Conservation (phyloP, 2,888 invertebrate genomes). For the Melipona bicolor region DNA sequence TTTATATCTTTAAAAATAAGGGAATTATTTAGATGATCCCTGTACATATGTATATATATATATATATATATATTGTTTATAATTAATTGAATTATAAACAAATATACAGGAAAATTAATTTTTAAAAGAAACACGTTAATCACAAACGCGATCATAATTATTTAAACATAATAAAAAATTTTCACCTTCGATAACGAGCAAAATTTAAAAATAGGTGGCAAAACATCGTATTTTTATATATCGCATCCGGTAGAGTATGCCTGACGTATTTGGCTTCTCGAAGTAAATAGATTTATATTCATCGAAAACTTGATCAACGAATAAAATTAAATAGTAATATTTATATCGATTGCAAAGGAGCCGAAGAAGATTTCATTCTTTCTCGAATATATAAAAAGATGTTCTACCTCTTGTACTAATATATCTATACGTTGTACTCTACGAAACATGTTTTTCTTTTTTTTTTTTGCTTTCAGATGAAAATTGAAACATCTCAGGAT, state of each 20-base stretch:
- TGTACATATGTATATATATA: too few species aligned
- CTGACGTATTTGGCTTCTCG: slow-evolving; percentile 17
- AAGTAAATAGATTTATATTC: slow-evolving; percentile 12
- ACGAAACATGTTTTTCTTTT: not conserved
- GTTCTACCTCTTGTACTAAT: not conserved
- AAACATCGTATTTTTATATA: slow-evolving; percentile 1
- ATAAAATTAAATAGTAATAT: not conserved
- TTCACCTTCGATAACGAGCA: not conserved
- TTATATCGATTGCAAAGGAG: too few species aligned
- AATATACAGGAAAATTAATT: not conserved
- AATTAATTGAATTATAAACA: too few species aligned
- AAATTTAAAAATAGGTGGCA: slow-evolving; percentile 18
- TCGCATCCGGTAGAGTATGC: not conserved
- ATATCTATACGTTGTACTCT: not conserved
- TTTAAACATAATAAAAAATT: not conserved
- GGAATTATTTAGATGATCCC: too few species aligned
- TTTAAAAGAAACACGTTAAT: too few species aligned
- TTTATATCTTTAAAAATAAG: too few species aligned
- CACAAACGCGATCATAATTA: not conserved
- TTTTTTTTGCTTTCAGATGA: slow-evolving; percentile 76
- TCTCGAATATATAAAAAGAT: too few species aligned
- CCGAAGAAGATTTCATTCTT: not conserved
- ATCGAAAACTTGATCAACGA: not conserved
- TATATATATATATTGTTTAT: too few species aligned
- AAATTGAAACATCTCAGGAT: slow-evolving; percentile 81